These are phyloP conservation scores for Myiotriccus ornatus DNA, from an alignment of 2,797 vertebrate species.

Conservation along the genomic window DNA sequence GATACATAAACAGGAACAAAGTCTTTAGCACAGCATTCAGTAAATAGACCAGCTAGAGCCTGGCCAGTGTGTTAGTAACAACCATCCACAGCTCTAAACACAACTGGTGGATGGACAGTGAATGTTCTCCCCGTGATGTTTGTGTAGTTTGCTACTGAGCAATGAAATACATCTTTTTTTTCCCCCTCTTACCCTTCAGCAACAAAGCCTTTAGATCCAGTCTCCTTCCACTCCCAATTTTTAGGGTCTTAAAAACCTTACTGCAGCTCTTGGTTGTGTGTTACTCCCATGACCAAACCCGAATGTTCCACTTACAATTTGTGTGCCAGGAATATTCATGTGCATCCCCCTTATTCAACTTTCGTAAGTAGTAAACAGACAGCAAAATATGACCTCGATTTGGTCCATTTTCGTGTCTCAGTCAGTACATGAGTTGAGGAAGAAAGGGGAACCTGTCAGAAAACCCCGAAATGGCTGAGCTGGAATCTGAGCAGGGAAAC, in stretches of 20 bases:
- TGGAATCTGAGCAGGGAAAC: not conserved
- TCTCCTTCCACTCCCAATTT: not conserved
- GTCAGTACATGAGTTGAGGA: not conserved
- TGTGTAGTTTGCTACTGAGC: not conserved
- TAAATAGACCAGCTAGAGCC: not conserved
- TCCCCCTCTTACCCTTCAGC: not conserved
- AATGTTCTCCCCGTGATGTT: not conserved
- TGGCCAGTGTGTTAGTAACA: not conserved
- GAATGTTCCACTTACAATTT: not conserved
- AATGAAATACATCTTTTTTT: not conserved
- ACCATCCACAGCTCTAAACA: not conserved
- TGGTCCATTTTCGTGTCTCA: not conserved
- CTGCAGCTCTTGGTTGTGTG: not conserved
- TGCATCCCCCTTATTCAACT: not conserved
- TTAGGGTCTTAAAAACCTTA: not conserved
- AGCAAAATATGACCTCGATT: not conserved
- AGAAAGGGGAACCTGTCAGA: not conserved
- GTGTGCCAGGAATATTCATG: not conserved
- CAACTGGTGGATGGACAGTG: not conserved
- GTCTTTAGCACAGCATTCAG: not conserved
- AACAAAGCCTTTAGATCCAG: not conserved
- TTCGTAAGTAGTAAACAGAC: not conserved
- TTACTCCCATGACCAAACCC: not conserved
- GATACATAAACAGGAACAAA: constrained; percentile 53
- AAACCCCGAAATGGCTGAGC: not conserved